Evolutionary conservation across 2,888 invertebrate genomes (phyloP), one percentile per base, ranked within the genome.

Genomic region (Philaethria dido): DNA sequence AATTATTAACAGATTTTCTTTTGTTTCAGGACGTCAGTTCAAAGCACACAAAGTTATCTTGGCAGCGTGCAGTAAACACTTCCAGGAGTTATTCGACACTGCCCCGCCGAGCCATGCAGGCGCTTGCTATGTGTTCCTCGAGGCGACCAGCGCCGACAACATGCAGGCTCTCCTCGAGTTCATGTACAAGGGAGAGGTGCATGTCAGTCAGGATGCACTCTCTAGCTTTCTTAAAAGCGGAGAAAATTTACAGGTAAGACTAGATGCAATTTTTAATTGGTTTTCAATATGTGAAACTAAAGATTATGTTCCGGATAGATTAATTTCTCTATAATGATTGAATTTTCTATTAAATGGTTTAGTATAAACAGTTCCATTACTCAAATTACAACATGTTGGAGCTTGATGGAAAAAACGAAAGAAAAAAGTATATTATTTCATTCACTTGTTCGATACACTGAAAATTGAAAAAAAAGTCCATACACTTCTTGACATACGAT

Each of bases 171-270:
- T 98, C 74, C 94, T 98, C 75, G 97, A 98, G 90, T 98, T 98
- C 89, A 98, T 98, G 98, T 98, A 98, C 93, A 97, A 97, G 87
- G 98, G 98, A 69, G 98, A 98, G 90, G 98, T 98, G 77, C 97
- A 98, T 87, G 97, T 98, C 80, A 97, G 97, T 78, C 97, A 98
- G 92, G 97, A 98, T 88, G 96, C 97, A 74, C 95, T 98, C 77
- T 97, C 97, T 82, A 97, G 97, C 89, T 98, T 98, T 86, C 95
- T 98, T 73, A 97, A 98, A 91, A 97, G 97, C 75, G 98, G 97
- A 65, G 97, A 97, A 92, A 97, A 96, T 89, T 94, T 97, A 80
- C 97, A 97, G 95, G 97, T 96, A 47, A 33, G 8, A 8, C 5
- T 8, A 8, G 33, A 8, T 8, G 4, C 5, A 33, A 33, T 33